These are phyloP conservation scores for Gadopsis bispinosus DNA, from an alignment of 2,797 vertebrate genomes.

Conservation along the genomic window DNA sequence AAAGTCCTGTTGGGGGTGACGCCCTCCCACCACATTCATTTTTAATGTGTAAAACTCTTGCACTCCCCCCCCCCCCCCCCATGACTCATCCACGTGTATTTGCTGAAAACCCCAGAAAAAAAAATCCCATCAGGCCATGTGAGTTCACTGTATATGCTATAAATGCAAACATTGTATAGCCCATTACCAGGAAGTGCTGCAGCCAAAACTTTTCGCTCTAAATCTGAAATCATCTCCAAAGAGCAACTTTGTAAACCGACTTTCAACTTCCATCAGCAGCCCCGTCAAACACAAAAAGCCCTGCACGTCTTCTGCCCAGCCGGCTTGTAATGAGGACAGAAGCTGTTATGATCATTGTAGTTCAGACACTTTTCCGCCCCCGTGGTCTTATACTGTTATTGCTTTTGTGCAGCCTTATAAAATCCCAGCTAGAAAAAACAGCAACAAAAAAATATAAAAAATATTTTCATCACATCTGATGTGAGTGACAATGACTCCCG, in stretches of 20 bases:
- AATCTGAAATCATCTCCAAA: constrained; percentile 28
- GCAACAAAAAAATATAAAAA: constrained; percentile 31
- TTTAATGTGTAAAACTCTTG: constrained; percentile 72
- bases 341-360: constrained; percentile 64
- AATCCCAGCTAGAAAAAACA: constrained; percentile 65
- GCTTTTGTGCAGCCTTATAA: constrained; percentile 62
- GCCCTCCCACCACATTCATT: constrained; percentile 77
- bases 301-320: constrained; percentile 22
- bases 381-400: constrained; percentile 64
- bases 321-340: constrained; percentile 52
- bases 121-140: constrained; percentile 43
- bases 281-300: constrained; percentile 11
- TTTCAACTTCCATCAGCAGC: constrained; percentile 14
- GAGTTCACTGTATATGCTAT: constrained; percentile 15
- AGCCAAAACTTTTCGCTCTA: background rate
- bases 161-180: constrained; percentile 17
- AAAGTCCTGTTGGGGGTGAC: constrained; percentile 79
- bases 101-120: constrained; percentile 43
- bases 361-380: constrained; percentile 58
- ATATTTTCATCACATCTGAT: constrained; percentile 64
- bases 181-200: background rate
- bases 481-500: constrained; percentile 63
- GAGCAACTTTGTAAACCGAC: constrained; percentile 27
- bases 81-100: constrained; percentile 40
- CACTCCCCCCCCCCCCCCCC: constrained; percentile 42